Conservation (phyloP, 2,888 invertebrate genomes). For the Nowickia ferox region DNA sequence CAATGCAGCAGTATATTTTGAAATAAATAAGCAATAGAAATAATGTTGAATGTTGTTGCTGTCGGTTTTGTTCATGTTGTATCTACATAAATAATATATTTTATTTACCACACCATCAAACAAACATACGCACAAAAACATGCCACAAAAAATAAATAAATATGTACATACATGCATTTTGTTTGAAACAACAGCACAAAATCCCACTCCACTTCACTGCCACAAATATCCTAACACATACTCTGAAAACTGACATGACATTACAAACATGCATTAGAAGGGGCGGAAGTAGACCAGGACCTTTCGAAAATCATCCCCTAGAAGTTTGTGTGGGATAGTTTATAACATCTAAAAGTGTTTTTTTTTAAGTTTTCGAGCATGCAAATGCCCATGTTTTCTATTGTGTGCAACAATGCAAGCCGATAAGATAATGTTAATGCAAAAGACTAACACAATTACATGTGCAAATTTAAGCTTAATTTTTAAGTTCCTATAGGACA, state of each 20-base stretch:
- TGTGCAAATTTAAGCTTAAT: too few relatives aligned
- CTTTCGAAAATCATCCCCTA: neutral
- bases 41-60: conserved; percentile 6
- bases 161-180: neutral
- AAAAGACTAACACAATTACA: too few relatives aligned
- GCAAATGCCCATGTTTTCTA: too few relatives aligned
- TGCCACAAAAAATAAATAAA: conserved; percentile 27
- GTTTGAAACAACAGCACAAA: neutral
- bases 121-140: neutral
- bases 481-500: too few relatives aligned
- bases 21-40: conserved; percentile 38
- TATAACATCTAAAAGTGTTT: neutral
- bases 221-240: conserved; percentile 7
- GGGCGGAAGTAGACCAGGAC: neutral
- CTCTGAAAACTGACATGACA: neutral
- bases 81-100: conserved; percentile 17
- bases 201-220: neutral
- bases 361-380: too few relatives aligned
- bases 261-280: neutral
- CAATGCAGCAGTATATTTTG: conserved; percentile 31
- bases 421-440: too few relatives aligned
- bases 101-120: conserved; percentile 9
- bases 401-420: too few relatives aligned
- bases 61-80: neutral
- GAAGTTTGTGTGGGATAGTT: neutral